A percentile compares a stretch with the other conserved stretches of the same genome.
Evolutionary conservation across 1,140 invertebrate species (phyloP).

Genomic region (Dendrolimus kikuchii): DNA sequence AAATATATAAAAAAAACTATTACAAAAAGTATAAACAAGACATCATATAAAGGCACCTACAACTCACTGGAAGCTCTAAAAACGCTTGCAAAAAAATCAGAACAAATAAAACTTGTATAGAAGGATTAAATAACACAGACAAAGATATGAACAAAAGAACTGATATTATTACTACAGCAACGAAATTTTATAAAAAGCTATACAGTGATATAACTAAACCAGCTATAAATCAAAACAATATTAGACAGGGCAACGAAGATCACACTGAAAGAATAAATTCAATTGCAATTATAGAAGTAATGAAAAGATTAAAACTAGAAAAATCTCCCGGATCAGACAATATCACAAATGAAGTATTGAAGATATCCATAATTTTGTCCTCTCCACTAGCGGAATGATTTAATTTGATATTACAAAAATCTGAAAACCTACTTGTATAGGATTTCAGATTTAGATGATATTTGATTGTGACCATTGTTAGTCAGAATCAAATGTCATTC

Average conservation of each 20-base stretch:
- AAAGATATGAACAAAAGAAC: neutral
- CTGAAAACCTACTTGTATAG: neutral
- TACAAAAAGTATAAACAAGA: slow-evolving; percentile 2
- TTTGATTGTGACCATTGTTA: no score
- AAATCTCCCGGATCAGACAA: slow-evolving; percentile 3
- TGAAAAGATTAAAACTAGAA: slow-evolving; percentile 1
- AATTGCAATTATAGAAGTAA: slow-evolving; percentile 2
- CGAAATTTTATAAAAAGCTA: slow-evolving; percentile 9
- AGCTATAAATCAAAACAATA: no score
- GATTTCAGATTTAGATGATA: no score
- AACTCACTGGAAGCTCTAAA: slow-evolving; percentile 1
- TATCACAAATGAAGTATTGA: slow-evolving; percentile 3
- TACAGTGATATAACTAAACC: slow-evolving; percentile 1
- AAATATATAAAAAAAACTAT: slow-evolving; percentile 9
- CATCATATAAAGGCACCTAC: slow-evolving; percentile 1
- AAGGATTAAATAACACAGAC: slow-evolving; percentile 1
- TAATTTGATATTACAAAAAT: slow-evolving; percentile 1
- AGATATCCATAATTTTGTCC: neutral
- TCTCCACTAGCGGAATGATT: neutral
- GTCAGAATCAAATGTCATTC: slow-evolving; percentile 1
- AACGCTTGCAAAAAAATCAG: slow-evolving; percentile 3
- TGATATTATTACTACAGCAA: slow-evolving; percentile 7
- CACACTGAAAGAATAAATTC: neutral
- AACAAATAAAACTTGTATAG: slow-evolving; percentile 9
- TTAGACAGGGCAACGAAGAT: neutral